Evolutionary conservation across 2,113 vertebrate species (phyloP).

Genomic region (Melanerpes formicivorus): DNA sequence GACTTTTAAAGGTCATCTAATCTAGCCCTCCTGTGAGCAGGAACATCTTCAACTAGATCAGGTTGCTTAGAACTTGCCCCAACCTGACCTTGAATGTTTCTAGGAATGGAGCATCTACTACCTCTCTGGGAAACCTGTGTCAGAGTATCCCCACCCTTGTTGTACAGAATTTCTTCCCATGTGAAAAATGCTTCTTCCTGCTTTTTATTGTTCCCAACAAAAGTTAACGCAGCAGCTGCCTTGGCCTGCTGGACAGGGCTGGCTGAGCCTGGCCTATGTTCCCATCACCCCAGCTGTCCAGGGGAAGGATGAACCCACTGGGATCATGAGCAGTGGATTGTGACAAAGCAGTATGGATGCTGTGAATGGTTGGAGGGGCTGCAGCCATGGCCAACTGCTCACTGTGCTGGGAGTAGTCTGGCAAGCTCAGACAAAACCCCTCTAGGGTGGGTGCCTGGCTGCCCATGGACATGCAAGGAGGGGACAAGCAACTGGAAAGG

Average conservation of each 20-base stretch:
- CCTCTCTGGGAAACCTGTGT: not conserved
- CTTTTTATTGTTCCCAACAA: not conserved
- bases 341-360: not conserved
- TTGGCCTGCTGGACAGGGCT: not conserved
- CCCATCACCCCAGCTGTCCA: fast-evolving
- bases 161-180: not conserved
- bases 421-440: not conserved
- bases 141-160: not conserved
- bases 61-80: not conserved
- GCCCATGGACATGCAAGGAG: fast-evolving
- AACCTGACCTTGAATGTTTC: not conserved
- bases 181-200: not conserved
- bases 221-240: not conserved
- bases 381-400: not conserved
- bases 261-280: fast-evolving
- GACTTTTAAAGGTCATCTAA: not conserved
- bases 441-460: not conserved
- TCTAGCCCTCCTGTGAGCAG: not conserved
- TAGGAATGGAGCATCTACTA: not conserved
- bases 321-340: not conserved
- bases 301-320: not conserved
- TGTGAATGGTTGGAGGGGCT: not conserved
- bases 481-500: not conserved
- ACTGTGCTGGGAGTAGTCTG: not conserved
- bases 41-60: not conserved